Evolutionary conservation across 2,888 invertebrate genomes (phyloP), one percentile per base, ranked within the genome.

Genomic region (Chirona hameri): DNA sequence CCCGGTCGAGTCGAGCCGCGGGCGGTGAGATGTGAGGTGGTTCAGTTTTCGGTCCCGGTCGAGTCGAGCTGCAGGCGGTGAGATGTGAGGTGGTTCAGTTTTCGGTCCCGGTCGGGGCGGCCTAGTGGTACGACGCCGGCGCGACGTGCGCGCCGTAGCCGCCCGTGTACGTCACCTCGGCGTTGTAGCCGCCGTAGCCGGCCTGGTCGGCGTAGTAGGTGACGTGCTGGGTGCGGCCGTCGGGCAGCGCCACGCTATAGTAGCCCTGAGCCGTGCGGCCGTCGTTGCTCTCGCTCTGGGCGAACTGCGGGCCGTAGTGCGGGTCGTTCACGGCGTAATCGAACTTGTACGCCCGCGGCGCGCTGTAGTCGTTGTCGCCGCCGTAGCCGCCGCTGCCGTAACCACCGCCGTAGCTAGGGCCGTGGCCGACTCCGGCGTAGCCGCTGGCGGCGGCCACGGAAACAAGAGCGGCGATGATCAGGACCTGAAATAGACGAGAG

Each of bases 161-260:
- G 29, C 76, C 65, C 24, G 48, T 39, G 79, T 60, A 48, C 24
- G 48, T 52, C 24, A 48, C 79, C 48, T 52, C 79, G 48, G 29
- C 48, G 81, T 39, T 29, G 52, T 15, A 39, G 81, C 48, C 21
- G 81, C 46, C 46, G 81, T 57, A 31, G 55, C 60, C 29, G 48
- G 31, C 39, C 79, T 21, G 27, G 48, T 79, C 57, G 48, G 29
- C 80, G 65, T 76, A 46, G 83, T 84, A 84, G 12, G 27, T 82
- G 57, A 84, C 84, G 81, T 72, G 83, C 82, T 84, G 84, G 29
- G 81, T 84, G 82, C 84, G 84, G 48, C 84, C 84, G 82, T 84
- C 84, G 31, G 84, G 84, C 46, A 84, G 84, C 82, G 82, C 83
- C 24, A 84, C 84, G 39, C 81, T 79, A 83, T 83, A 84, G 46